phyloP scores from a whole-genome alignment of 2,113 vertebrate genomes.

The Pterophyllum scalare region DNA sequence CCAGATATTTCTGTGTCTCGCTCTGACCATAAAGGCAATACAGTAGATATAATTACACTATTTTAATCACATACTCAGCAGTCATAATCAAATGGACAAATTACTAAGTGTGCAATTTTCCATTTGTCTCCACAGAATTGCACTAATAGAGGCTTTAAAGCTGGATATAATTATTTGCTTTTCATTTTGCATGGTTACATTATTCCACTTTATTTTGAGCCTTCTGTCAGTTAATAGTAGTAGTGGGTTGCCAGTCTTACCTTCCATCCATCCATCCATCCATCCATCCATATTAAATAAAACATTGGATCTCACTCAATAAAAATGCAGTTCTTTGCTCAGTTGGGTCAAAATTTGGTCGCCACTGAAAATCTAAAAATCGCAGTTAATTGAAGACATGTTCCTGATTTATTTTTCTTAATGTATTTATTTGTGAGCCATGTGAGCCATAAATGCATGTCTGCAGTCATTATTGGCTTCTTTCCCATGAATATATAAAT shows the following conservation, averaged over 20 bases:
- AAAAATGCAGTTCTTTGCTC: slow-evolving; percentile 29
- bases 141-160: slow-evolving; percentile 71
- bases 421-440: background rate
- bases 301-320: slow-evolving; percentile 15
- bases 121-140: slow-evolving; percentile 61
- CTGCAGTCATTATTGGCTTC: background rate
- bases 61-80: slow-evolving; percentile 74
- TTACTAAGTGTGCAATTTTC: slow-evolving; percentile 70
- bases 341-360: slow-evolving; percentile 8
- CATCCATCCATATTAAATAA: slow-evolving; percentile 18
- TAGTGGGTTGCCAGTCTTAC: background rate
- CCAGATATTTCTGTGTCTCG: slow-evolving; percentile 47
- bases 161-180: slow-evolving; percentile 70
- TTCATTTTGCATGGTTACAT: slow-evolving; percentile 62
- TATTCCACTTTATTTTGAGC: slow-evolving; percentile 55
- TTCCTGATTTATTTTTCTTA: background rate
- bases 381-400: slow-evolving; percentile 12
- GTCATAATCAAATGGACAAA: slow-evolving; percentile 74
- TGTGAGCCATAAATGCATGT: background rate
- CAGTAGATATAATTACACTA: slow-evolving; percentile 73
- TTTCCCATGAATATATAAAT: background rate
- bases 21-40: slow-evolving; percentile 54
- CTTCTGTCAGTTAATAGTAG: slow-evolving; percentile 19
- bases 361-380: slow-evolving; percentile 17
- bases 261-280: slow-evolving; percentile 10